Evolutionary conservation across 2,888 invertebrate genomes (phyloP).

Genomic region (Augiades crinisus): DNA sequence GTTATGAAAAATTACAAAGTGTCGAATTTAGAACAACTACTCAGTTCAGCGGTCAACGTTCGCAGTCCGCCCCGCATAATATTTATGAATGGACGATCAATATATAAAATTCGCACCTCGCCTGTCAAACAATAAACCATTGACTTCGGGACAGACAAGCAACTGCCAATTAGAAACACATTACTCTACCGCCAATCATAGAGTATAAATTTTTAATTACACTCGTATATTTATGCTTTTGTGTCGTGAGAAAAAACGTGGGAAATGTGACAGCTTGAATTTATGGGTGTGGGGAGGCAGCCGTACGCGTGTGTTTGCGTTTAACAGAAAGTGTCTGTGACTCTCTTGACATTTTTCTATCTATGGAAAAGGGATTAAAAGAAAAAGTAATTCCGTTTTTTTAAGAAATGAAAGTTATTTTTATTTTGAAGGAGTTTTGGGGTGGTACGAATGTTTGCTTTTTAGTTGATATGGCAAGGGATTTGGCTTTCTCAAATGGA

Average conservation of each 20-base stretch:
- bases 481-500: too few species aligned
- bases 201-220: constrained; percentile 47
- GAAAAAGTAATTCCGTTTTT: too few species aligned
- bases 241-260: constrained; percentile 33
- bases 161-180: constrained; percentile 43
- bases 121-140: background rate
- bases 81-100: background rate
- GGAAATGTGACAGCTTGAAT: constrained; percentile 27
- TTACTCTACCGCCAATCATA: constrained; percentile 34
- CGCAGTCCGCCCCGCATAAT: too few species aligned
- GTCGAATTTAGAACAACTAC: too few species aligned
- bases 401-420: too few species aligned
- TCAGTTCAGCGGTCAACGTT: too few species aligned
- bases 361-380: background rate
- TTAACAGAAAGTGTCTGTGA: too few species aligned
- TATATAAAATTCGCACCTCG: background rate
- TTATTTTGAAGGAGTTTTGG: too few species aligned
- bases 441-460: too few species aligned
- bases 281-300: background rate
- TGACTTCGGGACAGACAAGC: constrained; percentile 32
- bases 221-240: constrained; percentile 14
- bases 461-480: too few species aligned
- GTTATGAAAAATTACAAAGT: too few species aligned
- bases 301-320: too few species aligned
- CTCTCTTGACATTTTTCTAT: background rate